These are phyloP conservation scores for Tholera decimalis DNA, from an alignment of 2,888 invertebrate genomes.

Conservation along the genomic window DNA sequence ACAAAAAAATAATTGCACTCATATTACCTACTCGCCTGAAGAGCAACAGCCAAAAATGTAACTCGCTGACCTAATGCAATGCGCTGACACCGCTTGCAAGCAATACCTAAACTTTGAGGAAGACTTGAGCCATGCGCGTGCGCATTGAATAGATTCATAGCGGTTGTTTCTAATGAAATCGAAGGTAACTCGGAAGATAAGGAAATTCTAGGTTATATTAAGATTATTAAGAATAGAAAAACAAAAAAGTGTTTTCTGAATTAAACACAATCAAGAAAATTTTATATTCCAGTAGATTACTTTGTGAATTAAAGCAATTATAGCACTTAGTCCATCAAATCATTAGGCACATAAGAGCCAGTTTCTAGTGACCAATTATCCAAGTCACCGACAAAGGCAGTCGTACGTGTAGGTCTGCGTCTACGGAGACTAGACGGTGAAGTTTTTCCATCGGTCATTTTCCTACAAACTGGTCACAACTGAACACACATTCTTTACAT, in stretches of 20 bases:
- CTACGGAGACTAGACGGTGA: slow-evolving; percentile 33
- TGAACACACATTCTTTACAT: slow-evolving; percentile 51
- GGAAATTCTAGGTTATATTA: slow-evolving; percentile 22
- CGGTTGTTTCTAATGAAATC: slow-evolving; percentile 55
- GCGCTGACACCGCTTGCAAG: slow-evolving; percentile 15
- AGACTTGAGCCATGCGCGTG: slow-evolving; percentile 32
- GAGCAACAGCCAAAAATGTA: slow-evolving; percentile 41
- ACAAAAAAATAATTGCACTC: slow-evolving; percentile 59
- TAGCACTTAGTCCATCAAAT: slow-evolving; percentile 49
- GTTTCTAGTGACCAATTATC: slow-evolving; percentile 57
- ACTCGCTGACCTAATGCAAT: slow-evolving; percentile 56
- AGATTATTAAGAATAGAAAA: not conserved
- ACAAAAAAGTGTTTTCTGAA: slow-evolving; percentile 13
- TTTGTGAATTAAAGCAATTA: slow-evolving; percentile 24
- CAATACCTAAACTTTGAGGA: slow-evolving; percentile 46
- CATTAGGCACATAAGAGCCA: slow-evolving; percentile 50
- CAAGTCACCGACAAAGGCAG: slow-evolving; percentile 61
- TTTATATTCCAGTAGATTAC: slow-evolving; percentile 10
- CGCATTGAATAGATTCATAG: slow-evolving; percentile 38
- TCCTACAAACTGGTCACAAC: slow-evolving; percentile 48
- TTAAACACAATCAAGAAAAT: slow-evolving; percentile 7
- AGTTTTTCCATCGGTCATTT: slow-evolving; percentile 58
- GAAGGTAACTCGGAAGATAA: slow-evolving; percentile 47
- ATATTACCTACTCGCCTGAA: slow-evolving; percentile 30
- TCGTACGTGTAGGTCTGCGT: slow-evolving; percentile 43